These are phyloP conservation scores for Trichoplusia ni DNA, from an alignment of 1,140 invertebrate genomes.

Conservation along the genomic window DNA sequence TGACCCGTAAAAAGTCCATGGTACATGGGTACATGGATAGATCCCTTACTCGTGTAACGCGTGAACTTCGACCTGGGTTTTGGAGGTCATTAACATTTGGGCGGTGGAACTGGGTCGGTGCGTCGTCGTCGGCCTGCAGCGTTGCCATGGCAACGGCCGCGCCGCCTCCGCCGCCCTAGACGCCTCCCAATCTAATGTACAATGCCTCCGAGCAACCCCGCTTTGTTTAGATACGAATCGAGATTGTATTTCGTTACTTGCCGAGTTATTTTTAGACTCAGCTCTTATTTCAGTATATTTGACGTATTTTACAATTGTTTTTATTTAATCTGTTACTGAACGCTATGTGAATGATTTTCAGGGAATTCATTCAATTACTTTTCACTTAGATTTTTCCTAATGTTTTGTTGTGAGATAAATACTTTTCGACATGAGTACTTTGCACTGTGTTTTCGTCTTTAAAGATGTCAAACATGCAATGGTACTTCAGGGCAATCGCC, in stretches of 20 bases:
- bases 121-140: constrained; percentile 63
- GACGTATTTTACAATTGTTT: neutral
- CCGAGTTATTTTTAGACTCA: constrained; percentile 9
- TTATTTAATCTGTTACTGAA: neutral
- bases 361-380: no score
- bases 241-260: neutral
- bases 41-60: constrained; percentile 74
- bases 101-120: constrained; percentile 73
- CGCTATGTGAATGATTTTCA: no score
- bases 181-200: constrained; percentile 41
- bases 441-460: no score
- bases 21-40: constrained; percentile 61
- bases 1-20: constrained; percentile 70
- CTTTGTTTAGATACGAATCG: constrained; percentile 36
- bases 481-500: neutral
- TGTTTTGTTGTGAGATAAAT: no score
- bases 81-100: constrained; percentile 81
- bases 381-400: no score
- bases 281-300: neutral
- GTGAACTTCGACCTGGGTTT: constrained; percentile 80
- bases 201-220: constrained; percentile 17
- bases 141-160: constrained; percentile 63
- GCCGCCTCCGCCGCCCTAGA: constrained; percentile 61
- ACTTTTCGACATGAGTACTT: no score
- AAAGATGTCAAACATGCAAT: no score